Evolutionary conservation across 30 jellyfish, hydroid and myxozoan species (phyloP), one percentile per base, ranked within the genome.

Genomic region (Aurelia coerulea): DNA sequence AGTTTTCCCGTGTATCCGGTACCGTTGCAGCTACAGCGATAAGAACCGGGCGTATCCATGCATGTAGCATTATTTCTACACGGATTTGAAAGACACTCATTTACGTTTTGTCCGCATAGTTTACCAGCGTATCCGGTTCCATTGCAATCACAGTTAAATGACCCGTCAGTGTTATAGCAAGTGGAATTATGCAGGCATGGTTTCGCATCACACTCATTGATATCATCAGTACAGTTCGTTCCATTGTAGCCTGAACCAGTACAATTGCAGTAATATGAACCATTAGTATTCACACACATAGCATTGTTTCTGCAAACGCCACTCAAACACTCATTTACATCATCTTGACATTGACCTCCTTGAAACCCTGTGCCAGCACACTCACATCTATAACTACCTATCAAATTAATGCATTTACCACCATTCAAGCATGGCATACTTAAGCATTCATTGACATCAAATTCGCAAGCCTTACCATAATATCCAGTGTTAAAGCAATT

Each of bases 221-320:
- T 18, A 58, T 82, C 85, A 0, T 6, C 15, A 6, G 70, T 64
- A 34, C 92, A 82, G 19, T 34, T 51, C 18, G 19, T 35, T 10
- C 92, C 92, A 51, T 19, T 31, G 41, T 10, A 82, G 18, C 92
- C 92, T 4, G 80, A 35, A 19, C 33, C 58, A 33, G 29, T 29
- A 54, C 88, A 76, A 50, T 34, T 12, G 54, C 88, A 77, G 18
- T 49, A 10, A 46, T 78, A 67, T 14, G 77, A 42, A 11, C 86
- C 91, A 14, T 34, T 31, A 10, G 33, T 37, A 58, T 78, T 69
- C 19, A n/a, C 46, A 52, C 96, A 87, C 4, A 15, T 32, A 15
- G 88, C 96, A 19, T 76, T 79, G 65, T 91, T 71, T 50, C 12
- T 56, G 62, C 98, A 91, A n/a, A 93, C 93, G 17, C 62, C 56